Evolutionary conservation across 2,113 vertebrate genomes (phyloP).

Genomic region (Poeciliopsis turrubarensis): DNA sequence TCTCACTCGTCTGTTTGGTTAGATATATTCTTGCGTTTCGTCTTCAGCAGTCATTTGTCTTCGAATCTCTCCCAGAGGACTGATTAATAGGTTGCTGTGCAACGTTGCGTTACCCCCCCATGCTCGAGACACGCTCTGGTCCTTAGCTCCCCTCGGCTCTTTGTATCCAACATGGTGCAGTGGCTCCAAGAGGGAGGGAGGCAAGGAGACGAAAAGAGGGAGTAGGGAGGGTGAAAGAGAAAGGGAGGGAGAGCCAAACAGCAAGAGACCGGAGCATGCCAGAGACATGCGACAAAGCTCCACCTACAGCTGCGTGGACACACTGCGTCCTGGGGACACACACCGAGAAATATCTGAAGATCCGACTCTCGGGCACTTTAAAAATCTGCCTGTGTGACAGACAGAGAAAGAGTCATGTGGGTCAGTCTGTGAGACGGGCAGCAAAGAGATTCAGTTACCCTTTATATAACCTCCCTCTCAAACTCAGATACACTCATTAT

Average conservation of each 20-base stretch:
- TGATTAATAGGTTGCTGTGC: conserved; percentile 50
- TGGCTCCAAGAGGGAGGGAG: conserved; percentile 56
- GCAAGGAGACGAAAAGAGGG: conserved; percentile 15
- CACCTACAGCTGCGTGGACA: conserved; percentile 57
- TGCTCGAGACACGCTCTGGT: conserved; percentile 68
- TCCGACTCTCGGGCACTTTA: conserved; percentile 47
- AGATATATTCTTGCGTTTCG: conserved; percentile 25
- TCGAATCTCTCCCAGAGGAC: conserved; percentile 40
- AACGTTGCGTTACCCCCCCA: conserved; percentile 56
- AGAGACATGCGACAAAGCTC: conserved; percentile 54
- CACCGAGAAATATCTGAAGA: conserved; percentile 19
- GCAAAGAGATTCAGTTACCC: conserved; percentile 74
- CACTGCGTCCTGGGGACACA: conserved; percentile 8
- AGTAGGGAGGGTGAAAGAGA: conserved; percentile 19
- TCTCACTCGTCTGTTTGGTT: conserved; percentile 18
- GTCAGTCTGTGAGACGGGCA: conserved; percentile 57
- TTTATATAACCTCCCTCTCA: conserved; percentile 79
- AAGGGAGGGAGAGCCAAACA: conserved; percentile 26
- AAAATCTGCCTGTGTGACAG: conserved; percentile 15
- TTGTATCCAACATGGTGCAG: conserved; percentile 81
- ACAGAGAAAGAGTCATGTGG: conserved; percentile 20
- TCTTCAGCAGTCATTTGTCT: conserved; percentile 19
- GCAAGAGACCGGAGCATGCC: conserved; percentile 48
- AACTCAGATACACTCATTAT: conserved; percentile 49
- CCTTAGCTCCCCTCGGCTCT: conserved; percentile 67